These are phyloP conservation scores for Atherix ibis DNA, from an alignment of 2,888 invertebrate species.

Conservation along the genomic window DNA sequence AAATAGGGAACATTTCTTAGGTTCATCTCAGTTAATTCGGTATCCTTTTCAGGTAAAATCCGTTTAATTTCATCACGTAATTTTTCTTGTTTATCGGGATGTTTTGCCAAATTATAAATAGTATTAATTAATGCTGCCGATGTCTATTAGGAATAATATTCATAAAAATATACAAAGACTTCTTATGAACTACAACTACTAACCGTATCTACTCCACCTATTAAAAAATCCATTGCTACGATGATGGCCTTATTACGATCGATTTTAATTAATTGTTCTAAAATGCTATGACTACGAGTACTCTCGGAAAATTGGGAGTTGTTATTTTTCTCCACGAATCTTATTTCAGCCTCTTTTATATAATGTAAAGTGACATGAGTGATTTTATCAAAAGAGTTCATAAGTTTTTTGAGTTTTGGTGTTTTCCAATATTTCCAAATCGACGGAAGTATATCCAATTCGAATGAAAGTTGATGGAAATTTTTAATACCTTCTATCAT, in stretches of 20 bases:
- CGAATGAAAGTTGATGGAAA: constrained; percentile 8
- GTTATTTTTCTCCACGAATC: constrained; percentile 23
- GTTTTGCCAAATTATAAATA: constrained; percentile 41
- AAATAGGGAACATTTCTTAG: constrained; percentile 38
- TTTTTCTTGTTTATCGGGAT: constrained; percentile 42
- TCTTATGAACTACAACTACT: constrained; percentile 14
- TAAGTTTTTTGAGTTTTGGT: constrained; percentile 18
- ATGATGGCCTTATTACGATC: constrained; percentile 45
- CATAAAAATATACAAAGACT: constrained; percentile 9
- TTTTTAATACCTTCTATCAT: constrained; percentile 7
- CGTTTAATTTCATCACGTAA: constrained; percentile 34
- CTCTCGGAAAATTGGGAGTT: no score
- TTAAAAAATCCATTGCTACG: constrained; percentile 53
- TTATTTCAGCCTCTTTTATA: constrained; percentile 25
- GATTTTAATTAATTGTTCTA: constrained; percentile 44
- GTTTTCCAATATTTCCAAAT: constrained; percentile 23
- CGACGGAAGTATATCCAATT: constrained; percentile 24
- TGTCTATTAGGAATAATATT: constrained; percentile 32
- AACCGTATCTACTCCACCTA: constrained; percentile 59
- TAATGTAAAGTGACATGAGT: constrained; percentile 22
- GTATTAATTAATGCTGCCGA: constrained; percentile 36
- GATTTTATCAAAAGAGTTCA: constrained; percentile 18
- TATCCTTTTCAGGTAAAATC: constrained; percentile 22
- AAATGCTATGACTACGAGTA: no score
- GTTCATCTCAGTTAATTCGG: constrained; percentile 25